Base-by-base conservation (phyloP, 2,113 vertebrate genomes). In the Marmota flaviventris region DNA sequence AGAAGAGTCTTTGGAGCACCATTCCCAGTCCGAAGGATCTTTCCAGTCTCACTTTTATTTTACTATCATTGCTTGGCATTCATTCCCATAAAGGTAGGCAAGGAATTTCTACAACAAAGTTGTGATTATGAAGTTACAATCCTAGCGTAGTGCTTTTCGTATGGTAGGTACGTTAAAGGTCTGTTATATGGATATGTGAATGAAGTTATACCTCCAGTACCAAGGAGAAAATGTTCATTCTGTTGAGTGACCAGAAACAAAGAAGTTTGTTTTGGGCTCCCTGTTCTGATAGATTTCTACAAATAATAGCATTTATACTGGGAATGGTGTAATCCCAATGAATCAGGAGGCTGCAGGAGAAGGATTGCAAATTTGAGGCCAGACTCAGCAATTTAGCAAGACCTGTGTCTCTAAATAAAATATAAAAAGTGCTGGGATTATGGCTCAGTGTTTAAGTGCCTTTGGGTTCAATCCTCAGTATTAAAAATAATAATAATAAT, bases 81-180 rank as follows among this genome's bases (percentile, higher is more conserved):
- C 13, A 63, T 70, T 85, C 88, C 56, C 32, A 91, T 96, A 85
- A 87, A 96, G 32, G 10, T 58, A 90, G 87, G 53, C 32, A 73
- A 93, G 24, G 32, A 29, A 61, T 94, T 91, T 85, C 84, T 79
- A 53, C 56, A 89, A 94, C 34, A 81, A 67, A 91, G 39, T 22
- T 67, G 58, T 86, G 45, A 86, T 93, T 90, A 72, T 82, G 61
- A 92, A n/a, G 24, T 97, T 96, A 93, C 2, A 79, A 96, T 67
- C 29, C 63, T 92, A 78, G 45, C 22, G 13, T 16, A 92, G 45
- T 88, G 63, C 18, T 65, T 87, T 82, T 91, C 73, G 39, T 67
- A 12, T 37, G 85, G 69, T 89, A 29, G 67, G 76, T 22, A 84
- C 12, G 75, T 22, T 90, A 76, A 86, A 72, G 53, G 63, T 34